phyloP scores from a whole-genome alignment of 2,113 vertebrate species.

The Theristicus caerulescens region DNA sequence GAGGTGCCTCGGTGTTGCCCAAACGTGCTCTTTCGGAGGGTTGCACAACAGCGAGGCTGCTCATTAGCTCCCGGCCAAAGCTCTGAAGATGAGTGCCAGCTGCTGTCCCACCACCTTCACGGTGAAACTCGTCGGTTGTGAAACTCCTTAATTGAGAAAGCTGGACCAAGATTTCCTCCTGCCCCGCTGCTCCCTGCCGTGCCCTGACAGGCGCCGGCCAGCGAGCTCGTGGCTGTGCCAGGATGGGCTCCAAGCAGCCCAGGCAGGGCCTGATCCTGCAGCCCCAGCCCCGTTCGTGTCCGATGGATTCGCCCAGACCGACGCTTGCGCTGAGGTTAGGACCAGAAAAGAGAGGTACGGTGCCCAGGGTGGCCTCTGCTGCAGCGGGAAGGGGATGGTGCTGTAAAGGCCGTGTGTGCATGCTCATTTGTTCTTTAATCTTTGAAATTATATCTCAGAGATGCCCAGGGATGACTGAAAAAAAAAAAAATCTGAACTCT shows the following conservation, averaged over 20 bases:
- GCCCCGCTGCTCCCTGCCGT: background rate
- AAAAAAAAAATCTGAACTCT: background rate
- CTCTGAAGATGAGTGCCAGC: background rate
- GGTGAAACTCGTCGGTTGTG: background rate
- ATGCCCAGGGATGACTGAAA: background rate
- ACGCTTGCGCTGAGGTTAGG: too few relatives aligned
- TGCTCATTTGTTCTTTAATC: background rate
- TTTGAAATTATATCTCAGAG: background rate
- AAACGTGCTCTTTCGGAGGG: fast-evolving
- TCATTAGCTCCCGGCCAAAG: background rate
- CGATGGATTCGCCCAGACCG: fast-evolving
- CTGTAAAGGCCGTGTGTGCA: background rate
- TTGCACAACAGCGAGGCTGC: background rate
- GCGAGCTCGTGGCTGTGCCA: background rate
- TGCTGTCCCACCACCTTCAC: background rate
- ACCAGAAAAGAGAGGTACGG: background rate
- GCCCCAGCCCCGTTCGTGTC: fast-evolving
- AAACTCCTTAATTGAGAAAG: background rate
- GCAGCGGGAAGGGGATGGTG: background rate
- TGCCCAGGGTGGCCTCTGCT: fast-evolving
- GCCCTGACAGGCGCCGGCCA: background rate
- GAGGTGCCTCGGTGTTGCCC: background rate
- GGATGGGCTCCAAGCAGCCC: background rate
- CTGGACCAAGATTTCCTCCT: background rate
- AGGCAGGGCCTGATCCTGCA: background rate